Base-by-base conservation (phyloP, 2,113 vertebrate species). In the Bothrops jararaca region DNA sequence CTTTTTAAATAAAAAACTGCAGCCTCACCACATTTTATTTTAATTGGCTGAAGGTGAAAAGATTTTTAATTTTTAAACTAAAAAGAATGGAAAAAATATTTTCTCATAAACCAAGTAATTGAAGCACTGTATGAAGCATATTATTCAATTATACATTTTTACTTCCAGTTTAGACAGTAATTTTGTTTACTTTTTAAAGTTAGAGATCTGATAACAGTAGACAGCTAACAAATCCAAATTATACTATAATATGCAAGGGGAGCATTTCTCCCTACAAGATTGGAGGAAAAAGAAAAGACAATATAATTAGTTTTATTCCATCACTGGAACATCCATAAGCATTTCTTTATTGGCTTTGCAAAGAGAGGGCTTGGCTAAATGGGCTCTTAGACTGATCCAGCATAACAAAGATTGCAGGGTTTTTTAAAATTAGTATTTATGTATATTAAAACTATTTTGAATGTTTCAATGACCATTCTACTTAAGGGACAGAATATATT, bases 401-500 rank as follows among this genome's bases (percentile, higher is more conserved):
- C 54, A 86, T 29, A 20, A 34, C 34, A 86, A 18, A 39, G 57
- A 48, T 69, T n/a, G 6, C 56, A 56, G 15, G 24, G 88, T n/a
- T 57, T 91, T 91, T 42, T 64, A 22, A 22, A 80, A 80, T 80
- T 74, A 74, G 69, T 20, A 74, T 39, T 80, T 42, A 42, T 42
- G 7, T 42, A 80, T 80, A 80, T 80, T 80, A 22, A 80, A 80
- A 80, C 34, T 80, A 80, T 80, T 42, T 39, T 80, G 34, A 80
- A 42, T 80, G 54, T 56, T 56, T 56, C 20, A 80, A 80, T 6
- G 7, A 80, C 15, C 18, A 87, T 90, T 93, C 22, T 86, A 29
- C 48, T 22, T 53, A 85, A 90, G 9, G 39, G 85, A 26, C 64
- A 94, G 22, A 89, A 69, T 2, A 7, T 91, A 10, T 94, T 95